Evolutionary conservation across 2,113 vertebrate genomes (phyloP), one percentile per base, ranked within the genome.

Genomic region (Anser cygnoides): DNA sequence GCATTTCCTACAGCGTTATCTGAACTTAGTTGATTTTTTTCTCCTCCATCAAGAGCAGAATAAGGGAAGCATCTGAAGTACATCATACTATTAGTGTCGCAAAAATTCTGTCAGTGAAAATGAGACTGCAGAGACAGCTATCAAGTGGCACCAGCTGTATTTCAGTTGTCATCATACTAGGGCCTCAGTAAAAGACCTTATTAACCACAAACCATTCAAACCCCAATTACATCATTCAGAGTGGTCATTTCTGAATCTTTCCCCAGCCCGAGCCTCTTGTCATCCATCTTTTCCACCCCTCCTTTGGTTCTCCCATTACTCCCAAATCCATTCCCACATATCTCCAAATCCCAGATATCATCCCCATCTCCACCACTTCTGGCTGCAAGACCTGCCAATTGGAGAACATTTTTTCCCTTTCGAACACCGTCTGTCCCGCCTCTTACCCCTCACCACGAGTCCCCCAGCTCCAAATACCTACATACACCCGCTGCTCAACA

Each of bases 181-280:
- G 12, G 23, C 75, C 8, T 5, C 75, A 78, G 43, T 11, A 15
- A 73, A 21, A 67, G 11, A n/a, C 4, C 15, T 35, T 39, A 65
- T 39, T 55, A 75, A 35, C 23, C 20, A 26, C 39, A 74, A 75
- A 33, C 31, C 50, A 66, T 57, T 65, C 52, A 55, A 59, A 70
- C 10, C 3, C 6, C 0, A 0, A 39, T 71, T 50, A 80, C 35
- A 58, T 66, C 1, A 0, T 39, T 79, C 16, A 44, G 13, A 59
- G 39, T 14, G 43, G n/a, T 39, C 33, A 17, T 50, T 80, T 55
- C 39, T 31, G 10, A 67, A 50, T 50, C 35, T 50, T 35, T 23
- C 10, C 39, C 46, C 57, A 72, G 59, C 11, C 33, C 59, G 82
- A 57, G 67, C 17, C 28, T 73, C 39, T 81, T 61, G 13, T 26